These are phyloP conservation scores for Lepidonotus clava DNA, from an alignment of 2,888 invertebrate species.

Conservation along the genomic window DNA sequence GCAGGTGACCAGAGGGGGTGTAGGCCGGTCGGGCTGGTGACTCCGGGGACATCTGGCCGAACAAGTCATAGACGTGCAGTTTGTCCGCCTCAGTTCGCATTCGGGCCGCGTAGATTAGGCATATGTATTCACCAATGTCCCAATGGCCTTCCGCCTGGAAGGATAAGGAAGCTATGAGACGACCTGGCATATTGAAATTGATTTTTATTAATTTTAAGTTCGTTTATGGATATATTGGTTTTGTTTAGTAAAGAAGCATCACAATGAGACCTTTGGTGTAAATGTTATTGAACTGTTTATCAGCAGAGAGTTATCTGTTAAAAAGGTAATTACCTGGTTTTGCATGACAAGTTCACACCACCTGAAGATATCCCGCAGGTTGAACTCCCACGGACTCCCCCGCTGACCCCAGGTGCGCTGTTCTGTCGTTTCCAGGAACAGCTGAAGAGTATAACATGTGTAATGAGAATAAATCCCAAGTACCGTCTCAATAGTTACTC, in stretches of 20 bases:
- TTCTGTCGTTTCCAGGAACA: slow-evolving; percentile 72
- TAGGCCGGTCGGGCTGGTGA: slow-evolving; percentile 74
- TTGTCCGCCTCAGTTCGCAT: slow-evolving; percentile 91
- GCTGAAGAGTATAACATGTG: too few relatives aligned
- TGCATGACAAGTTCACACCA: slow-evolving; percentile 90
- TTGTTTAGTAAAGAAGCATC: neutral
- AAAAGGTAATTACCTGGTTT: slow-evolving; percentile 71
- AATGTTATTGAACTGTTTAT: too few relatives aligned
- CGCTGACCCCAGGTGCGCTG: slow-evolving; percentile 86
- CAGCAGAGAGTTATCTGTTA: neutral
- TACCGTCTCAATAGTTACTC: too few relatives aligned
- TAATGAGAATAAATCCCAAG: too few relatives aligned
- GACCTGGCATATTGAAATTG: neutral
- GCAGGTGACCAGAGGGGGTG: slow-evolving; percentile 61
- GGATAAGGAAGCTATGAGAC: too few relatives aligned
- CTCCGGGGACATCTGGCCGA: slow-evolving; percentile 74
- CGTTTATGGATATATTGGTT: neutral
- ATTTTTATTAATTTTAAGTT: neutral
- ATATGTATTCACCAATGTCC: slow-evolving; percentile 82
- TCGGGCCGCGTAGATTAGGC: slow-evolving; percentile 91
- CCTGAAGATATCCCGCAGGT: slow-evolving; percentile 94
- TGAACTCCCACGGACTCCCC: slow-evolving; percentile 98
- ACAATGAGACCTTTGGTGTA: too few relatives aligned
- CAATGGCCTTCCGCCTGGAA: slow-evolving; percentile 75
- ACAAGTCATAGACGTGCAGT: slow-evolving; percentile 66